Evolutionary conservation across 1,140 invertebrate genomes (phyloP).

Genomic region (Ceratosolen solmsi): DNA sequence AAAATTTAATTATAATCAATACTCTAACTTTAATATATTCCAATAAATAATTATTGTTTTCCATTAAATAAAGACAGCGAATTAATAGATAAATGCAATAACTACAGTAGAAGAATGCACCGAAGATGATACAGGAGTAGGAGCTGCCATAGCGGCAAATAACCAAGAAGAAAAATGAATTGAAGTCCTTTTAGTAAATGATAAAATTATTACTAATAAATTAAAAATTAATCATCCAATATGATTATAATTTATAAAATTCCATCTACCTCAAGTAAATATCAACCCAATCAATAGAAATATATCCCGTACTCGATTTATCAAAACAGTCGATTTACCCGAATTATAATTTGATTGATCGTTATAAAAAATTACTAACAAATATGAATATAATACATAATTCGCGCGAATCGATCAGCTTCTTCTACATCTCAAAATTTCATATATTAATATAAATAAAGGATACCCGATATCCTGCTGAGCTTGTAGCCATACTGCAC

Average conservation of each 20-base stretch:
- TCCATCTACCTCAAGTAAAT: slow-evolving; percentile 74
- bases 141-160: slow-evolving; percentile 80
- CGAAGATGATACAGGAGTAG: slow-evolving; percentile 81
- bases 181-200: slow-evolving; percentile 83
- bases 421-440: no score
- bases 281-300: slow-evolving; percentile 75
- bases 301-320: slow-evolving; percentile 78
- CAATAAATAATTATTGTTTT: slow-evolving; percentile 52
- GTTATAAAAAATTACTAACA: slow-evolving; percentile 80
- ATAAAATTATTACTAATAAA: slow-evolving; percentile 72
- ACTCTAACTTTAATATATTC: slow-evolving; percentile 70
- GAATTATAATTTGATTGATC: slow-evolving; percentile 77
- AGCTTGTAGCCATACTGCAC: slow-evolving; percentile 62
- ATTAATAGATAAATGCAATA: slow-evolving; percentile 82
- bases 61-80: slow-evolving; percentile 73
- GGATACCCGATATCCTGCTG: slow-evolving; percentile 76
- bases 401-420: no score
- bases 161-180: slow-evolving; percentile 82
- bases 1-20: slow-evolving; percentile 77
- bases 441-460: no score
- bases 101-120: slow-evolving; percentile 85
- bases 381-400: slow-evolving; percentile 79
- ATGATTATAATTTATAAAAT: slow-evolving; percentile 72
- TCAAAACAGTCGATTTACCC: slow-evolving; percentile 77
- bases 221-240: slow-evolving; percentile 70